A percentile compares a stretch with the other conserved stretches of the same genome.
Evolutionary conservation across 2,113 vertebrate genomes (phyloP).

Genomic region (Thamnaconus septentrionalis): DNA sequence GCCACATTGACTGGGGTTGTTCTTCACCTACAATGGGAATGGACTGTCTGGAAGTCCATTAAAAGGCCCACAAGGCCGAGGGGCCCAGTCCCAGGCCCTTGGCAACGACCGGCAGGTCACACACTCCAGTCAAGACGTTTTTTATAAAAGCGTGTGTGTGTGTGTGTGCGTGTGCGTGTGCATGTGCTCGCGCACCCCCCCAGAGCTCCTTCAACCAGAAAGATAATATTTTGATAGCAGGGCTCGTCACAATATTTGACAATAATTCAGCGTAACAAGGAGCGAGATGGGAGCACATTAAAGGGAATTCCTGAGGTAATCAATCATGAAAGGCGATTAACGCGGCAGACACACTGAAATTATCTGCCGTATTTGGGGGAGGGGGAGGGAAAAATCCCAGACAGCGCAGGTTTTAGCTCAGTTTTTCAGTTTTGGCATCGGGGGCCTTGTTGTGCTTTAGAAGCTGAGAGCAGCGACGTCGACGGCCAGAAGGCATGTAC

Average conservation of each 20-base stretch:
- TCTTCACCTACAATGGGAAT: conserved; percentile 83
- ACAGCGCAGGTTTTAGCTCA: conserved; percentile 9
- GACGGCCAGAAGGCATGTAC: too few relatives aligned
- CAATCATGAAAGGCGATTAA: conserved; percentile 60
- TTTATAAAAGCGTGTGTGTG: conserved; percentile 33
- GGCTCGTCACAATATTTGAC: conserved; percentile 40
- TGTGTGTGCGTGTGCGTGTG: neutral
- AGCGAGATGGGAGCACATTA: conserved; percentile 43
- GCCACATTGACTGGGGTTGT: conserved; percentile 82
- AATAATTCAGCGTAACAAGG: conserved; percentile 48
- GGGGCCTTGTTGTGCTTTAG: neutral
- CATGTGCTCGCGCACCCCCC: neutral
- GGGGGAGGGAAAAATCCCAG: conserved; percentile 2
- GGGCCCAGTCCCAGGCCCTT: conserved; percentile 74
- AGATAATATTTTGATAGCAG: conserved; percentile 56
- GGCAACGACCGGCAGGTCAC: conserved; percentile 63
- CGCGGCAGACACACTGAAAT: conserved; percentile 29
- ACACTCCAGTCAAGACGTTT: conserved; percentile 59
- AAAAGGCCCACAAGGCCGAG: conserved; percentile 76
- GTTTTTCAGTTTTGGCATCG: neutral
- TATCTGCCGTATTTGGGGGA: conserved; percentile 23
- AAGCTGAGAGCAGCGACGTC: too few relatives aligned
- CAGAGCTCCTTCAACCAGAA: conserved; percentile 22
- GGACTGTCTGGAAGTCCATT: conserved; percentile 84
- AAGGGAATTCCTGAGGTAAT: conserved; percentile 45